Evolutionary conservation across 64 coral and sea anemone genomes (phyloP).

Genomic region (Porites lutea): DNA sequence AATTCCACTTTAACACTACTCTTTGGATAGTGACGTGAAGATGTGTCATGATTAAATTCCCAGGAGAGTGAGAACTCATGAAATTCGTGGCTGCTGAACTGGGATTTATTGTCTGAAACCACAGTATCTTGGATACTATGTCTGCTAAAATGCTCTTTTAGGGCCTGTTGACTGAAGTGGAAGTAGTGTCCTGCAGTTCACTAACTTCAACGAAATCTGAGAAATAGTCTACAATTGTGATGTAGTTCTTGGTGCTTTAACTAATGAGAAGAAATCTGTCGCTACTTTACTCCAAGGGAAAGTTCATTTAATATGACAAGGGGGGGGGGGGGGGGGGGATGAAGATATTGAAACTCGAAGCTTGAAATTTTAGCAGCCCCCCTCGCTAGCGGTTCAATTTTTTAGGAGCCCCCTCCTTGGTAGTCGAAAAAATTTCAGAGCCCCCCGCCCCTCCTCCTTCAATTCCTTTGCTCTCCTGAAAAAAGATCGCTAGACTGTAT

Average conservation of each 20-base stretch:
- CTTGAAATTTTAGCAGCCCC: no score
- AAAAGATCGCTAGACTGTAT: no score
- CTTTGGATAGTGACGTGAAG: conserved; percentile 39
- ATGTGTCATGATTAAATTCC: conserved; percentile 55
- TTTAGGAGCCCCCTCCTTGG: no score
- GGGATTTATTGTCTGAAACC: conserved; percentile 58
- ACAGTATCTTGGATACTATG: conserved; percentile 59
- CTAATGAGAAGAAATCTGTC: conserved; percentile 53
- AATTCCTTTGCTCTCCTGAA: no score
- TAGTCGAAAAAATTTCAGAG: no score
- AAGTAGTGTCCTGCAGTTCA: conserved; percentile 15
- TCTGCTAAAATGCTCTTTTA: conserved; percentile 68
- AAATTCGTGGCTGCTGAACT: conserved; percentile 61
- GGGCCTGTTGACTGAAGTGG: conserved; percentile 52
- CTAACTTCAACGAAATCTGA: conserved; percentile 73
- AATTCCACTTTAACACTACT: conserved; percentile 36
- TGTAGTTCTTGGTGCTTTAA: conserved; percentile 16
- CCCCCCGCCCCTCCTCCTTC: no score
- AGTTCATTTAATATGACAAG: no score
- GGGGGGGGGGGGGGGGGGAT: no score
- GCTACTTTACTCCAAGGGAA: conserved; percentile 70
- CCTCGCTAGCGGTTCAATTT: no score
- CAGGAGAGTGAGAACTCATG: conserved; percentile 42
- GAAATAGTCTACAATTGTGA: conserved; percentile 69
- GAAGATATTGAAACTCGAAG: no score